These are phyloP conservation scores for Lasioglossum lativentre DNA, from an alignment of 2,888 invertebrate genomes.

Conservation along the genomic window DNA sequence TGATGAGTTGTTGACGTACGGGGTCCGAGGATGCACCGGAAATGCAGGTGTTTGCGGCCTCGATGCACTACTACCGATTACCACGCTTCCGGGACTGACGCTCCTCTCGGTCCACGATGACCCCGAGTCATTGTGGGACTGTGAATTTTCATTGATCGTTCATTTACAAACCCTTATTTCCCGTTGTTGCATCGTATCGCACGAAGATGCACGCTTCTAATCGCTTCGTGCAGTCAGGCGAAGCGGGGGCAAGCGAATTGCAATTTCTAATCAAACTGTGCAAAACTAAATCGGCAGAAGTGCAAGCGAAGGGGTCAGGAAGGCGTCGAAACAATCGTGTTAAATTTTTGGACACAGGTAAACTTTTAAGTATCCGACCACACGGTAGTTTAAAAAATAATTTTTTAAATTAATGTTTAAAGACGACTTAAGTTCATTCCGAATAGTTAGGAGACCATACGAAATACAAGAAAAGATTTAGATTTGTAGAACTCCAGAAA, in stretches of 20 bases:
- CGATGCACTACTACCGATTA: slow-evolving; percentile 85
- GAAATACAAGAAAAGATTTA: too few relatives aligned
- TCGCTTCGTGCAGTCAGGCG: slow-evolving; percentile 29
- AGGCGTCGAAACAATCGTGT: background rate
- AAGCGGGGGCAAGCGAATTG: slow-evolving; percentile 58
- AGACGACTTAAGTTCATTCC: too few relatives aligned
- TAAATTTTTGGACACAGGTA: background rate
- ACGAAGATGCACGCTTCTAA: slow-evolving; percentile 41
- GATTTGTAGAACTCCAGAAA: too few relatives aligned
- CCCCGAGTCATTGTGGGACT: slow-evolving; percentile 86
- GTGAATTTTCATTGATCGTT: slow-evolving; percentile 38
- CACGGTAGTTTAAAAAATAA: too few relatives aligned
- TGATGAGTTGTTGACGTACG: slow-evolving; percentile 92
- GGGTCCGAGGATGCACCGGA: slow-evolving; percentile 96
- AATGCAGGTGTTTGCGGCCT: slow-evolving; percentile 97
- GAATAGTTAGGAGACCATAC: too few relatives aligned
- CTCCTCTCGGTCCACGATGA: slow-evolving; percentile 88
- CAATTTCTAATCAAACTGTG: slow-evolving; percentile 20
- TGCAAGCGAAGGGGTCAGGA: background rate
- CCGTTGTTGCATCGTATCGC: background rate
- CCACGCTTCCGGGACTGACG: slow-evolving; percentile 86
- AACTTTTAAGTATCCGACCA: background rate
- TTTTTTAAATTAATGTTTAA: too few relatives aligned
- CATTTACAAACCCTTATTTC: background rate
- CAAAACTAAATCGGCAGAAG: background rate